Evolutionary conservation across 2,888 invertebrate genomes (phyloP).

Genomic region (Galerucella pusilla): DNA sequence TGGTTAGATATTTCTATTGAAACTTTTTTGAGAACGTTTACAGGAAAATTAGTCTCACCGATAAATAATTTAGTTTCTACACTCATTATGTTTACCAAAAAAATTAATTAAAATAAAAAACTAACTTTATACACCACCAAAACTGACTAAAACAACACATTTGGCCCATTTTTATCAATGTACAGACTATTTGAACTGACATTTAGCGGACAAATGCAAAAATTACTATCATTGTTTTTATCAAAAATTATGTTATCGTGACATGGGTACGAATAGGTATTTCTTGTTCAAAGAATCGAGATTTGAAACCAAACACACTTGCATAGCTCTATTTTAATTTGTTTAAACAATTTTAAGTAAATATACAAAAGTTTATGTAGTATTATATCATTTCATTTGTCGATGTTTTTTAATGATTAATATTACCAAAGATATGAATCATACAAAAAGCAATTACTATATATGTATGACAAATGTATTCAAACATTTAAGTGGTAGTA

Average conservation of each 20-base stretch:
- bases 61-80: background rate
- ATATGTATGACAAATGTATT: too few relatives aligned
- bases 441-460: background rate
- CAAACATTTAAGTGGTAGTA: too few relatives aligned
- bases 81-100: background rate
- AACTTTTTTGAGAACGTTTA: background rate
- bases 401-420: background rate
- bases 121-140: background rate
- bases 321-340: background rate
- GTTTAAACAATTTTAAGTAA: background rate
- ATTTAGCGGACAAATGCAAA: background rate
- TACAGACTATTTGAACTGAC: background rate
- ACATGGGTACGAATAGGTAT: background rate
- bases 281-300: constrained; percentile 8
- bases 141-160: background rate
- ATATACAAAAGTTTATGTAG: background rate
- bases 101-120: background rate
- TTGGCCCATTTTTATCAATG: background rate
- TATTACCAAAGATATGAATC: background rate
- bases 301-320: background rate
- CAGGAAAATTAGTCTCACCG: background rate
- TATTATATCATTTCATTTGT: constrained; percentile 6
- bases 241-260: constrained; percentile 8
- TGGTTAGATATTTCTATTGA: background rate
- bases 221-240: background rate